A percentile compares a stretch with the other conserved stretches of the same genome.
phyloP scores from a whole-genome alignment of 2,797 vertebrate genomes.

The Mastacembelus armatus region DNA sequence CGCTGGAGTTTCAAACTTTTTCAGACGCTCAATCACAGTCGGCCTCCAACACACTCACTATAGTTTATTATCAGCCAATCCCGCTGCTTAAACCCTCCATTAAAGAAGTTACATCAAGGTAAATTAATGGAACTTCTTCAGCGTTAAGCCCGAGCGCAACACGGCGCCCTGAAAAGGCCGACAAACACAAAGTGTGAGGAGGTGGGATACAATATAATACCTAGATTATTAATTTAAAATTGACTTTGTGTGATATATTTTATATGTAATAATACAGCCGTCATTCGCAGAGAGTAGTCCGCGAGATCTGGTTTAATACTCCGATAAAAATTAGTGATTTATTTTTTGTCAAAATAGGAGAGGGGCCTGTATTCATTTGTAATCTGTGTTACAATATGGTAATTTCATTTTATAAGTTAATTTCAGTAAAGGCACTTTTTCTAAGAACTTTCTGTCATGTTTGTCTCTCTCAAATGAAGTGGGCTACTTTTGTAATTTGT shows the following conservation, averaged over 20 bases:
- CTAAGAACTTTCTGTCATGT: no score
- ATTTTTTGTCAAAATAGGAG: no score
- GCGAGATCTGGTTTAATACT: no score
- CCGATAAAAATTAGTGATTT: no score
- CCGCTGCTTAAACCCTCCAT: background rate
- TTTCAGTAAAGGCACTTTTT: no score
- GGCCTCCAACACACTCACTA: background rate
- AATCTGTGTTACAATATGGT: no score
- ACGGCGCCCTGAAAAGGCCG: constrained; percentile 32
- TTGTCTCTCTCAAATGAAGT: background rate
- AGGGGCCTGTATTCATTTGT: no score
- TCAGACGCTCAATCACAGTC: background rate
- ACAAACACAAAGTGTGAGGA: constrained; percentile 1
- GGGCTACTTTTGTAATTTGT: background rate
- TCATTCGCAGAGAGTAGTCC: no score
- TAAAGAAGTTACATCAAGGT: constrained; percentile 24
- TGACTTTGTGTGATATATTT: no score
- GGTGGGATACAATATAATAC: background rate
- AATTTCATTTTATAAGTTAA: no score
- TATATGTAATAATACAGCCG: no score
- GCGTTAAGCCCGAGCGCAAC: constrained; percentile 11
- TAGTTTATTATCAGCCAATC: constrained; percentile 8
- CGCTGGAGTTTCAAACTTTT: constrained; percentile 23
- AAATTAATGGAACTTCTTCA: constrained; percentile 25
- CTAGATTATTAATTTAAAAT: no score